A percentile compares a stretch with the other conserved stretches of the same genome.
phyloP scores from a whole-genome alignment of 2,888 invertebrate genomes.

The Andrena chrysosceles region DNA sequence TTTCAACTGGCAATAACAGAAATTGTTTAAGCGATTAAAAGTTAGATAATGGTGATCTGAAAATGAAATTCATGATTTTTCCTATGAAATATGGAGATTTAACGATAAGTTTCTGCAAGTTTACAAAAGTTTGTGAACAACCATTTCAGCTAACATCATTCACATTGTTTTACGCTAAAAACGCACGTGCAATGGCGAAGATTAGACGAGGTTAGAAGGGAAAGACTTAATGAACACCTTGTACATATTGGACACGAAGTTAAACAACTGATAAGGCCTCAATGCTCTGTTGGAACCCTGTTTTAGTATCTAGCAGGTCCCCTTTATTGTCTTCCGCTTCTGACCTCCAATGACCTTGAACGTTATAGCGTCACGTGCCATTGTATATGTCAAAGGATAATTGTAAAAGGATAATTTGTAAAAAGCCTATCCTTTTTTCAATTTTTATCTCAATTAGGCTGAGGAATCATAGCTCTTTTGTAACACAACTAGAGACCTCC shows the following conservation, averaged over 20 bases:
- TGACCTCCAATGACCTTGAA: constrained; percentile 1
- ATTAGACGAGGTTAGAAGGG: background rate
- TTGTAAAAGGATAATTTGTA: background rate
- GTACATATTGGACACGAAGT: constrained; percentile 12
- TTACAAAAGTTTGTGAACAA: background rate
- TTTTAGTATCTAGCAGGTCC: constrained; percentile 1
- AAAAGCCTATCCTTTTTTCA: too few relatives aligned
- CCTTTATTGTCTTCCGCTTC: background rate
- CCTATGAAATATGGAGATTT: background rate
- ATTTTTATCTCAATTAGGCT: too few relatives aligned
- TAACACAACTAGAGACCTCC: too few relatives aligned
- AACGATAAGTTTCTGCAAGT: background rate
- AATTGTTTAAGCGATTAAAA: too few relatives aligned
- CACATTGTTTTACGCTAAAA: background rate
- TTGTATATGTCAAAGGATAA: background rate
- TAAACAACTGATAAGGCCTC: background rate
- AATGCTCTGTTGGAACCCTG: background rate
- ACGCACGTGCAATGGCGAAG: background rate
- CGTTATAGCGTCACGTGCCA: background rate
- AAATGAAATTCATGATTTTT: too few relatives aligned
- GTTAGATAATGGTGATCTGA: too few relatives aligned
- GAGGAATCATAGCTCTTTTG: too few relatives aligned
- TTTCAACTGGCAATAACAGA: too few relatives aligned
- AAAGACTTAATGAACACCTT: background rate
- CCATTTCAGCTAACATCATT: background rate